Conservation (phyloP, 30 jellyfish, hydroid and myxozoan genomes). For the Hydractinia symbiolongicarpus region DNA sequence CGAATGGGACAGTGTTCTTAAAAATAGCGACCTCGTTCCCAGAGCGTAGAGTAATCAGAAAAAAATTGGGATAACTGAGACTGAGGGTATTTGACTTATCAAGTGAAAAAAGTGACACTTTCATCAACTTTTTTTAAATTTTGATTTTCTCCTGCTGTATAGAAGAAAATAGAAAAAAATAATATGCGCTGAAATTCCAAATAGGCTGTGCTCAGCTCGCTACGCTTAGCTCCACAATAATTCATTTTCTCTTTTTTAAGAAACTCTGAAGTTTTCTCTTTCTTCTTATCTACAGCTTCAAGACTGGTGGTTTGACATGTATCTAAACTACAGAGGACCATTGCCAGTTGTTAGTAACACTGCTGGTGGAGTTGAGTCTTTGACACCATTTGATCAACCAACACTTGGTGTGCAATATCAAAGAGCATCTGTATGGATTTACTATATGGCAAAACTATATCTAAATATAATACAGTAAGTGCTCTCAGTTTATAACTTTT, state of each 20-base stretch:
- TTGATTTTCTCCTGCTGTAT: too few species aligned
- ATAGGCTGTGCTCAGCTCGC: too few species aligned
- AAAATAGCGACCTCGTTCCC: too few species aligned
- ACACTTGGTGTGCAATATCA: conserved; percentile 39
- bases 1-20: too few species aligned
- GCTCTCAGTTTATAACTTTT: neutral
- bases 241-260: neutral
- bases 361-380: conserved; percentile 56
- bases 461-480: neutral
- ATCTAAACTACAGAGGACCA: conserved; percentile 71
- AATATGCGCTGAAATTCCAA: too few species aligned
- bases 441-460: conserved; percentile 8
- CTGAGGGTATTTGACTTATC: too few species aligned
- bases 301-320: conserved; percentile 76
- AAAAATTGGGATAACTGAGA: too few species aligned
- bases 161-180: too few species aligned
- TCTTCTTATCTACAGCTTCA: conserved; percentile 28
- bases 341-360: conserved; percentile 58
- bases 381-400: conserved; percentile 32
- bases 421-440: conserved; percentile 42
- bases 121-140: too few species aligned
- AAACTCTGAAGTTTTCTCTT: neutral
- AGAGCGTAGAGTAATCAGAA: too few species aligned
- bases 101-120: too few species aligned
- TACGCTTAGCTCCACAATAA: too few species aligned